A percentile compares a stretch with the other conserved stretches of the same genome.
phyloP scores from a whole-genome alignment of 1,140 invertebrate genomes.

The Heliconius hewitsoni region DNA sequence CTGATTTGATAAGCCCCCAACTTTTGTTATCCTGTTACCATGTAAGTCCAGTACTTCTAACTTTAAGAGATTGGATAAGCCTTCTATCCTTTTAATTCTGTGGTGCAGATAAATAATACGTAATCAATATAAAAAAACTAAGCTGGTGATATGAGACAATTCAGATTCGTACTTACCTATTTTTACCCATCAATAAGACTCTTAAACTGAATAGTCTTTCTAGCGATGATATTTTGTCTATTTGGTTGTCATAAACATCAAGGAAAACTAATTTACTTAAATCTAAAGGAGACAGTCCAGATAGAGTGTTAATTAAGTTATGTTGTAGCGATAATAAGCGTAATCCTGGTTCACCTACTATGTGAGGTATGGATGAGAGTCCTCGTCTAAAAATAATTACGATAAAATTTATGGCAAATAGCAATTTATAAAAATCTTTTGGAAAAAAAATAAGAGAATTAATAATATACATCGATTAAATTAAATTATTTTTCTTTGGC shows the following conservation, averaged over 20 bases:
- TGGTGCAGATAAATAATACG: constrained; percentile 22
- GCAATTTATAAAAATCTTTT: not conserved
- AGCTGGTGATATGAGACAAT: not conserved
- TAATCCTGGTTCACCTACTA: constrained; percentile 89
- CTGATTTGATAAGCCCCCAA: constrained; percentile 80
- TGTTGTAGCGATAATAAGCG: constrained; percentile 94
- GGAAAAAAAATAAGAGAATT: not conserved
- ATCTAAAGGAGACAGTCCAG: constrained; percentile 74
- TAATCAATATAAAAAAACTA: not conserved
- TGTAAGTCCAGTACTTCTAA: constrained; percentile 95
- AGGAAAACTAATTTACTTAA: constrained; percentile 93
- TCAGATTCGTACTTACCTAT: constrained; percentile 80
- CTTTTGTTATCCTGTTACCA: constrained; percentile 90
- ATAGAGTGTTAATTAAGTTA: constrained; percentile 91
- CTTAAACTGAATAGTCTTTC: constrained; percentile 88
- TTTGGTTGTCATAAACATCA: constrained; percentile 96
- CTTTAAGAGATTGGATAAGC: constrained; percentile 86
- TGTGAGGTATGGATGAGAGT: constrained; percentile 88
- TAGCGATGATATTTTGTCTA: constrained; percentile 91
- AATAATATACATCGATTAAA: not conserved
- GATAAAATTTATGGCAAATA: not conserved
- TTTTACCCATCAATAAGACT: constrained; percentile 94
- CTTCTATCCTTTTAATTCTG: constrained; percentile 89
- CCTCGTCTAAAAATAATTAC: constrained; percentile 82
- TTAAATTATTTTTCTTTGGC: not conserved